These are phyloP conservation scores for Scaptodrosophila latifasciaeformis DNA, from an alignment of 2,888 invertebrate genomes.

Conservation along the genomic window DNA sequence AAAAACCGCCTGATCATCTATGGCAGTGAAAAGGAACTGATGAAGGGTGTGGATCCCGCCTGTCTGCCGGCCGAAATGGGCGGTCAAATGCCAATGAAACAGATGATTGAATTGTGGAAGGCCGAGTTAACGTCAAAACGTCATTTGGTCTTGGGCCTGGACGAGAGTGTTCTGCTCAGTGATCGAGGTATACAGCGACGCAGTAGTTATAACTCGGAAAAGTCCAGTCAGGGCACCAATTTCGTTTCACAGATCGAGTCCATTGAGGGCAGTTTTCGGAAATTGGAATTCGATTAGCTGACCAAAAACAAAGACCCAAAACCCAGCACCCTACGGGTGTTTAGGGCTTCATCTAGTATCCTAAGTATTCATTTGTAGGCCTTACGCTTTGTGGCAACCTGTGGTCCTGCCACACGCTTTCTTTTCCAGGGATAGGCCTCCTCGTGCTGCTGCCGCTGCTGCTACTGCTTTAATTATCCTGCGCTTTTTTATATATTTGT, in stretches of 20 bases:
- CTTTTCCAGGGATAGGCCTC: slow-evolving; percentile 29
- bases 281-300: slow-evolving; percentile 80
- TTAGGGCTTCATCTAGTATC: slow-evolving; percentile 27
- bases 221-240: slow-evolving; percentile 59
- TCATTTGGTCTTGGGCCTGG: slow-evolving; percentile 78
- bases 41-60: slow-evolving; percentile 78
- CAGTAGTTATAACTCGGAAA: slow-evolving; percentile 63
- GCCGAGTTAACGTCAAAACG: slow-evolving; percentile 79
- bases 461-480: slow-evolving; percentile 58
- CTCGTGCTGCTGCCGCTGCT: too few species aligned
- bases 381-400: slow-evolving; percentile 39
- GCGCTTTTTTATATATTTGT: slow-evolving; percentile 50
- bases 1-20: slow-evolving; percentile 81
- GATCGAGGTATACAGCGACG: slow-evolving; percentile 78
- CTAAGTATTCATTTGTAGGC: slow-evolving; percentile 37
- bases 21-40: slow-evolving; percentile 78
- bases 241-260: slow-evolving; percentile 73
- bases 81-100: slow-evolving; percentile 81
- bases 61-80: slow-evolving; percentile 85
- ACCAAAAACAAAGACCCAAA: background rate
- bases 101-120: slow-evolving; percentile 84
- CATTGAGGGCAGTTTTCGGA: slow-evolving; percentile 81
- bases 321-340: background rate
- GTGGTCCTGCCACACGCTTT: slow-evolving; percentile 26
- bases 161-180: slow-evolving; percentile 81